phyloP scores from a whole-genome alignment of 2,113 vertebrate genomes.

The Corvus moneduloides region DNA sequence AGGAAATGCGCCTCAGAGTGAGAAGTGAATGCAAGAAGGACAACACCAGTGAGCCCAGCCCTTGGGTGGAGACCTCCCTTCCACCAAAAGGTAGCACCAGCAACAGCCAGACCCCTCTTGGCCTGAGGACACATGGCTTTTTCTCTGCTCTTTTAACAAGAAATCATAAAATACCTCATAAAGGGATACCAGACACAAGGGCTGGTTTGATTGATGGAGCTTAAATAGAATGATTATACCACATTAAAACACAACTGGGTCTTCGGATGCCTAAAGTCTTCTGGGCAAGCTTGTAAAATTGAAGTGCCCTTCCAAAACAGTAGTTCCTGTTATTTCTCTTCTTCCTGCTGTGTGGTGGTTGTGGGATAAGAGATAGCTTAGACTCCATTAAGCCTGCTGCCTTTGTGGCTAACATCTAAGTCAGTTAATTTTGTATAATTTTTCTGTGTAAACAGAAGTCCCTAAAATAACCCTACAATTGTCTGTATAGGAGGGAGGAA shows the following conservation, averaged over 20 bases:
- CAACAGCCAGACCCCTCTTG: neutral
- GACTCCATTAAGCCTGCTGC: neutral
- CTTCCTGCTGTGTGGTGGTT: neutral
- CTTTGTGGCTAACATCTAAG: neutral
- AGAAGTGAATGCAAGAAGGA: slow-evolving; percentile 1
- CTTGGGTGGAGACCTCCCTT: slow-evolving; percentile 1
- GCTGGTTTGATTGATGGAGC: neutral
- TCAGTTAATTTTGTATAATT: neutral
- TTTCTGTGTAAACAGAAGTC: neutral
- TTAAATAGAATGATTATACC: neutral
- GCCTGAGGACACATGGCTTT: neutral
- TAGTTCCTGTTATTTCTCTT: neutral
- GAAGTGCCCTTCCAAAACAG: neutral
- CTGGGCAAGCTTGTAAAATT: neutral
- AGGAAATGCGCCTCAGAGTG: slow-evolving; percentile 31
- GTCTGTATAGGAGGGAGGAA: neutral
- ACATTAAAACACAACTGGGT: neutral
- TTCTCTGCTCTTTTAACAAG: neutral
- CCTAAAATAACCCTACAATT: neutral
- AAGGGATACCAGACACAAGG: neutral
- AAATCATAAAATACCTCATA: accelerated
- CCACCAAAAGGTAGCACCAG: neutral
- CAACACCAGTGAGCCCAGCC: neutral
- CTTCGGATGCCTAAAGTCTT: neutral
- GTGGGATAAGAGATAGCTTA: neutral